A percentile compares a stretch with the other conserved stretches of the same genome.
Conservation (phyloP, 2,888 invertebrate genomes). For the Sisyra terminalis region DNA sequence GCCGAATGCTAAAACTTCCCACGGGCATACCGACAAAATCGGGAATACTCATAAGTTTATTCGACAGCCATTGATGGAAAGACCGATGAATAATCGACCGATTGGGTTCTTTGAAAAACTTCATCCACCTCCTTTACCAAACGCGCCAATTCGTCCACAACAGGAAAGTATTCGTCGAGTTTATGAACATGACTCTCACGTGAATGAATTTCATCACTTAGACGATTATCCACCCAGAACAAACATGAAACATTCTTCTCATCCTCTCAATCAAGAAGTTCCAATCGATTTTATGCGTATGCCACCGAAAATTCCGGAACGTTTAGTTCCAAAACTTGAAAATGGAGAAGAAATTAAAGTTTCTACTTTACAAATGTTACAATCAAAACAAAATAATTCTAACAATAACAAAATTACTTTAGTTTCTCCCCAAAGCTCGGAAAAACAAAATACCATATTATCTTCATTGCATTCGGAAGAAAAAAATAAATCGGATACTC, state of each 20-base stretch:
- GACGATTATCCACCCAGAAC: neutral
- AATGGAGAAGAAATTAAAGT: constrained; percentile 29
- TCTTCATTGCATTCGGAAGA: constrained; percentile 14
- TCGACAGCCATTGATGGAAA: constrained; percentile 24
- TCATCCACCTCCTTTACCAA: constrained; percentile 24
- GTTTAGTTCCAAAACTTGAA: constrained; percentile 27
- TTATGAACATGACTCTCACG: neutral
- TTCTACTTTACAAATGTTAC: constrained; percentile 53
- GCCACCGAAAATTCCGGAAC: constrained; percentile 19
- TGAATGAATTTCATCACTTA: too few species aligned
- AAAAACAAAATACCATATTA: constrained; percentile 10
- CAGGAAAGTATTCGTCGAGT: constrained; percentile 28
- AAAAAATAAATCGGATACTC: constrained; percentile 16
- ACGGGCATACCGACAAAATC: constrained; percentile 21
- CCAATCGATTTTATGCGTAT: constrained; percentile 19
- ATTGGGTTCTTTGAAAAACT: constrained; percentile 28
- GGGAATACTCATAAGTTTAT: neutral
- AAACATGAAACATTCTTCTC: neutral
- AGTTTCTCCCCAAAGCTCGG: constrained; percentile 11
- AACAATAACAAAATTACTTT: constrained; percentile 11
- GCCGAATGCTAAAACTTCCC: constrained; percentile 42
- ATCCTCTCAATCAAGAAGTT: neutral
- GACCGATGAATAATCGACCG: constrained; percentile 21
- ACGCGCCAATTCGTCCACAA: constrained; percentile 20
- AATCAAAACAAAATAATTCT: constrained; percentile 30